Evolutionary conservation across 2,113 vertebrate genomes (phyloP), one percentile per base, ranked within the genome.

Genomic region (Antennarius striatus): DNA sequence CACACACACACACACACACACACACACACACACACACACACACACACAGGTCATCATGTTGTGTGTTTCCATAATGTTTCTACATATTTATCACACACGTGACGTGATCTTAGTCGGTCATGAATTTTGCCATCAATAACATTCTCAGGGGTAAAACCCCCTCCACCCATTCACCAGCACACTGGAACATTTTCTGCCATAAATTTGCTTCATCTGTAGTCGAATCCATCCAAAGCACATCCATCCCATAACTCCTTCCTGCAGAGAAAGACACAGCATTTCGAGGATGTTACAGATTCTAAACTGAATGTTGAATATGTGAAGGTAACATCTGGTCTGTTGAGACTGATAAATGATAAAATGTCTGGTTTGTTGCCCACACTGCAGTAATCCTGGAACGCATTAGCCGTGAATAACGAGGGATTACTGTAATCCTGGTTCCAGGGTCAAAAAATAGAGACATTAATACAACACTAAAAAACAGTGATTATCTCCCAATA

Each of bases 181-280:
- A 92, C 4, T 89, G 88, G 15, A 95, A 92, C 96, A 97, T 98
- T 84, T 87, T 95, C 55, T 95, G 89, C 97, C 97, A 98, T 51
- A 98, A 84, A 51, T 76, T 81, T 9, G 82, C 86, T 91, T 99
- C 97, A 2, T 90, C 92, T 56, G 86, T 60, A 0, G 91, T 95
- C 1, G 97, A 98, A 82, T 98, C 97, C 96, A 98, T 98, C 97
- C 97, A 99, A 16, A 89, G 90, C 49, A 96, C 97, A 1, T 86
- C 81, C 45, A 90, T 88, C 12, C 95, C 95, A 8, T 96, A 96
- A 84, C 96, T 98, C 91, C 92, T 94, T 32, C 97, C 97, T 99
- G 82, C 54, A 83, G 1, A 68, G 52, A 86, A 6, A 81, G 48
- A 10, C 14, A 63, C 16, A 76, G 8, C 39, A 22, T 32, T 13